Conservation (phyloP, 1,140 invertebrate species). For the Calliopsis andreniformis region DNA sequence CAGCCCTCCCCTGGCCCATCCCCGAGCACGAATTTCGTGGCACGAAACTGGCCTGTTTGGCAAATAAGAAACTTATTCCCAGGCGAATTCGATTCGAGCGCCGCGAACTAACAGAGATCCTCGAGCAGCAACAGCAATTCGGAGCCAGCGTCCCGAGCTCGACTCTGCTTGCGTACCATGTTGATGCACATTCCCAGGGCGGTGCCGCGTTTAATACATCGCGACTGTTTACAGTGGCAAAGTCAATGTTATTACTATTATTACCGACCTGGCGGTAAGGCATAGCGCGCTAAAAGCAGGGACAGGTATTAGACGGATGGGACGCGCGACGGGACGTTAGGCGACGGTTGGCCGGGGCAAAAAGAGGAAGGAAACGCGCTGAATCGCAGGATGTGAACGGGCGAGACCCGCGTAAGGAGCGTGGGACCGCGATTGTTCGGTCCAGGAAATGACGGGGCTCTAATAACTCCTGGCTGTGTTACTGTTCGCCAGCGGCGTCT, state of each 20-base stretch:
- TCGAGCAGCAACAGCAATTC: no score
- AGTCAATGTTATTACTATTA: background rate
- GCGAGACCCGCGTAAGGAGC: constrained; percentile 60
- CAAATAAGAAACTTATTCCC: no score
- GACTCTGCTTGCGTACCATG: no score
- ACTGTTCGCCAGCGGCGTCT: constrained; percentile 34
- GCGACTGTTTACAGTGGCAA: background rate
- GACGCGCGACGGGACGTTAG: no score
- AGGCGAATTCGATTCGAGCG: no score
- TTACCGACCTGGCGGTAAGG: constrained; percentile 24
- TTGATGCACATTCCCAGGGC: no score
- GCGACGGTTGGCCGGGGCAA: background rate
- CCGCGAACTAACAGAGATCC: no score
- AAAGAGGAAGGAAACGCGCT: constrained; percentile 49
- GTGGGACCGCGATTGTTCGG: constrained; percentile 65
- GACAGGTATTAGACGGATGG: no score
- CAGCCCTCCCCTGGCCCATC: no score
- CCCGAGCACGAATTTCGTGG: no score
- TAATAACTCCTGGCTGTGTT: constrained; percentile 42
- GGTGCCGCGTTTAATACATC: constrained; percentile 19
- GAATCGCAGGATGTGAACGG: constrained; percentile 69
- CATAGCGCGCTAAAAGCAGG: constrained; percentile 1
- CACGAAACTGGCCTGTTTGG: no score
- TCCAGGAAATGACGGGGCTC: constrained; percentile 54
- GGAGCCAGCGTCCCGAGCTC: no score